phyloP scores from a whole-genome alignment of 1,140 invertebrate genomes.

The Augochlora pura region DNA sequence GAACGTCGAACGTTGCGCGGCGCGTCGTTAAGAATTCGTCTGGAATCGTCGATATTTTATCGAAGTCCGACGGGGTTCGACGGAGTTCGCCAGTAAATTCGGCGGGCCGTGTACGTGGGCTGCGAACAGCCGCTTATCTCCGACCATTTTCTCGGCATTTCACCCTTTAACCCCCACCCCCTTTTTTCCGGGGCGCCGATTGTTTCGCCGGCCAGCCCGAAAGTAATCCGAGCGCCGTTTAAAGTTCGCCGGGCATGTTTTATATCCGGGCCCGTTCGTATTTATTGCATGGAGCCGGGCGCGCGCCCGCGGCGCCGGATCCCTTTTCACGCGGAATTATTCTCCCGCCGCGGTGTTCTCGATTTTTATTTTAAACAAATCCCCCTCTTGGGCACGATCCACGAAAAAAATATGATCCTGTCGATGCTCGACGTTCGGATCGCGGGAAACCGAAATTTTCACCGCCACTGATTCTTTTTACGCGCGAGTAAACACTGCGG shows the following conservation, averaged over 20 bases:
- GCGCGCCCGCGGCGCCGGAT: neutral
- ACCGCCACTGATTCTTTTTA: too few relatives aligned
- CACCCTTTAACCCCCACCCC: neutral
- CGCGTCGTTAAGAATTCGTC: neutral
- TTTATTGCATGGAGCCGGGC: too few relatives aligned
- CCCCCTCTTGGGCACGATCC: too few relatives aligned
- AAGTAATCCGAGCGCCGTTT: constrained; percentile 23
- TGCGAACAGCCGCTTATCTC: constrained; percentile 23
- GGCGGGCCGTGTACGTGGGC: neutral
- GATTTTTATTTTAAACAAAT: too few relatives aligned
- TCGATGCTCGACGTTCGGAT: too few relatives aligned
- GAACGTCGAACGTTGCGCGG: too few relatives aligned
- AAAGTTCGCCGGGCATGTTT: neutral
- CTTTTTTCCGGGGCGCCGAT: neutral
- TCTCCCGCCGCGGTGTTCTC: too few relatives aligned
- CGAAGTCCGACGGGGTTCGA: neutral
- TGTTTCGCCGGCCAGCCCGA: constrained; percentile 5
- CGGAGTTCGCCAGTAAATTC: constrained; percentile 13
- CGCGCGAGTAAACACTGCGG: too few relatives aligned
- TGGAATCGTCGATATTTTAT: neutral
- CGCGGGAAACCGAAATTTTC: too few relatives aligned
- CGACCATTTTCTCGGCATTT: neutral
- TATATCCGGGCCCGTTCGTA: neutral
- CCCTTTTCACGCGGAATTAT: neutral
- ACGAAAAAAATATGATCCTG: too few relatives aligned